A percentile compares a stretch with the other conserved stretches of the same genome.
Conservation (phyloP, 1,140 invertebrate genomes). For the Coptotermes formosanus region DNA sequence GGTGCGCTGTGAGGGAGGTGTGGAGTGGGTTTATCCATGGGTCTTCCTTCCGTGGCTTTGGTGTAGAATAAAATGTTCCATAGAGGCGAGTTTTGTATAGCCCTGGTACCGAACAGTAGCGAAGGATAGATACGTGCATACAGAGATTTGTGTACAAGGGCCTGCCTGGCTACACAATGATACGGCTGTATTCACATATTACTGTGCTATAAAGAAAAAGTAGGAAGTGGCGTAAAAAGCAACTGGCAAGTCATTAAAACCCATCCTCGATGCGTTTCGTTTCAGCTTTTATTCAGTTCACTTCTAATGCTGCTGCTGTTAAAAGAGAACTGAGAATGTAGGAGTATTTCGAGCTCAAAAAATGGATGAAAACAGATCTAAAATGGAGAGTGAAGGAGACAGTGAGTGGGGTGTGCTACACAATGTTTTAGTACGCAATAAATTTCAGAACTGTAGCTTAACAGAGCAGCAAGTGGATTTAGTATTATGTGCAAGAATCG, state of each 20-base stretch:
- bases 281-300: conserved; percentile 5
- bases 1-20: no score
- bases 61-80: no score
- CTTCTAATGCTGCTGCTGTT: not conserved
- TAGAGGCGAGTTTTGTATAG: not conserved
- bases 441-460: not conserved
- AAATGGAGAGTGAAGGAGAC: not conserved
- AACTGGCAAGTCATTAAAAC: conserved; percentile 19
- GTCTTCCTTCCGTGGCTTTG: no score
- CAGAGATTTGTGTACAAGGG: not conserved
- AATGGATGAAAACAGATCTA: not conserved
- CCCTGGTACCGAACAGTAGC: not conserved
- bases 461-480: not conserved
- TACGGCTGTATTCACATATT: not conserved
- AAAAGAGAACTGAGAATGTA: not conserved
- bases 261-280: conserved; percentile 2
- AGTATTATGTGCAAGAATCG: not conserved
- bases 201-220: not conserved
- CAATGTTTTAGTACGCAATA: conserved; percentile 8
- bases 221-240: not conserved
- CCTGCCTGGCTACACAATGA: not conserved
- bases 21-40: no score
- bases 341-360: no score
- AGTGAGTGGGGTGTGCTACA: not conserved
- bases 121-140: not conserved